These are phyloP conservation scores for Eupithecia insigniata DNA, from an alignment of 2,888 invertebrate species.

Conservation along the genomic window DNA sequence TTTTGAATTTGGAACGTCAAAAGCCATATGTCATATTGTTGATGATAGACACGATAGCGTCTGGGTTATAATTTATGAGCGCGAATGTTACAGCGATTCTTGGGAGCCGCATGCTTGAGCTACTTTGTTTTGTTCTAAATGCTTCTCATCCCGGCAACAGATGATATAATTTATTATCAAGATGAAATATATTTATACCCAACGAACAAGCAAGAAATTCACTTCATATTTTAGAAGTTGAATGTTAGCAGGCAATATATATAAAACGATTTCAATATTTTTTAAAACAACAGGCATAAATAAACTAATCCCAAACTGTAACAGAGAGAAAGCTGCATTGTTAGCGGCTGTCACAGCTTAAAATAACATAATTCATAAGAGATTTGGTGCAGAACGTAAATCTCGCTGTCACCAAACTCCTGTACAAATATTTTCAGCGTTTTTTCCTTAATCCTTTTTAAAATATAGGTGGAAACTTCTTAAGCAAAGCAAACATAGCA, in stretches of 20 bases:
- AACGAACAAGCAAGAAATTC: background rate
- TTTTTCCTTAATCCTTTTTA: constrained; percentile 51
- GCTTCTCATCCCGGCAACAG: background rate
- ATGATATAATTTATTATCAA: constrained; percentile 8
- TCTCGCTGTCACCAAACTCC: constrained; percentile 63
- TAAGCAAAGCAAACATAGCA: constrained; percentile 26
- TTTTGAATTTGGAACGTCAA: constrained; percentile 75
- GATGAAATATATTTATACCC: constrained; percentile 3
- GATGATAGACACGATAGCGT: constrained; percentile 66
- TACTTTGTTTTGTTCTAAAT: constrained; percentile 14
- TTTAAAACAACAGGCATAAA: constrained; percentile 15
- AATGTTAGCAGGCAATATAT: background rate
- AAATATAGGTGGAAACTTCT: constrained; percentile 45
- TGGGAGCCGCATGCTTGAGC: constrained; percentile 19
- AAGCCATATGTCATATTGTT: constrained; percentile 64
- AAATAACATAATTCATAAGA: constrained; percentile 71
- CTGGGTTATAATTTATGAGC: constrained; percentile 57
- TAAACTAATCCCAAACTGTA: constrained; percentile 46
- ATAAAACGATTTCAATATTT: constrained; percentile 16
- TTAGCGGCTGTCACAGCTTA: constrained; percentile 70
- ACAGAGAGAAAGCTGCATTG: constrained; percentile 68
- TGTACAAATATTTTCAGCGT: constrained; percentile 51
- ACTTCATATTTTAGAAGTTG: background rate
- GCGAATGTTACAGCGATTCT: constrained; percentile 52
- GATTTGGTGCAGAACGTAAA: constrained; percentile 69